These are phyloP conservation scores for Ictidomys tridecemlineatus DNA, from an alignment of 2,113 vertebrate genomes.

Conservation along the genomic window DNA sequence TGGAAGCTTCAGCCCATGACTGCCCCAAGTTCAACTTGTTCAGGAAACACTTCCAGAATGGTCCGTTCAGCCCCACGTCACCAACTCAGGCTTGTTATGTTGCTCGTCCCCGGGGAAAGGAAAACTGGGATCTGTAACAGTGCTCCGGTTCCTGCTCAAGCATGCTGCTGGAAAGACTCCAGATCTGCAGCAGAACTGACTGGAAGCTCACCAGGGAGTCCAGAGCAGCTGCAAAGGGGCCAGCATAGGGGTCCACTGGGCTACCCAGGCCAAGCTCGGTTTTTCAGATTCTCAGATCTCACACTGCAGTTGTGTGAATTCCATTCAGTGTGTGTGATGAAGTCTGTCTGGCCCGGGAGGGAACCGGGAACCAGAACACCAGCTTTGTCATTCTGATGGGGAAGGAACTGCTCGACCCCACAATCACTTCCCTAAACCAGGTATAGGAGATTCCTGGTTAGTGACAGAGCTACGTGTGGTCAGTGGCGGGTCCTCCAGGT, in stretches of 20 bases:
- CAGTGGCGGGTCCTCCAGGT: not conserved
- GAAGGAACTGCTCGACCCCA: no score
- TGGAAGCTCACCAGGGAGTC: not conserved
- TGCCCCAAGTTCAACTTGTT: not conserved
- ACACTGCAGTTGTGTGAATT: not conserved
- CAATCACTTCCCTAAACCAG: rapidly evolving
- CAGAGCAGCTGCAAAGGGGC: not conserved
- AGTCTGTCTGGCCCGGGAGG: not conserved
- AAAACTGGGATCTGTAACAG: not conserved
- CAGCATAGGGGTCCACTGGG: not conserved
- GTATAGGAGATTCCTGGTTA: no score
- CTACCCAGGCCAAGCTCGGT: not conserved
- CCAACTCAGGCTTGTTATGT: not conserved
- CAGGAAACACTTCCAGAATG: not conserved
- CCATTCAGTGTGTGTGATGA: not conserved
- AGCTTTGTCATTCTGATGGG: no score
- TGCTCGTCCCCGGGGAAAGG: no score
- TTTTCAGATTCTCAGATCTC: not conserved
- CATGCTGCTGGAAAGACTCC: no score
- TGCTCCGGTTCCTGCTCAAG: not conserved
- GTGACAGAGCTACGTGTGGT: rapidly evolving
- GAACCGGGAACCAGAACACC: not conserved
- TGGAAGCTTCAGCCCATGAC: not conserved
- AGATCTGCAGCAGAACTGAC: not conserved
- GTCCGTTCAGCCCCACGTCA: no score